Evolutionary conservation across 1,140 invertebrate genomes (phyloP).

Genomic region (Pogonomyrmex californicus): DNA sequence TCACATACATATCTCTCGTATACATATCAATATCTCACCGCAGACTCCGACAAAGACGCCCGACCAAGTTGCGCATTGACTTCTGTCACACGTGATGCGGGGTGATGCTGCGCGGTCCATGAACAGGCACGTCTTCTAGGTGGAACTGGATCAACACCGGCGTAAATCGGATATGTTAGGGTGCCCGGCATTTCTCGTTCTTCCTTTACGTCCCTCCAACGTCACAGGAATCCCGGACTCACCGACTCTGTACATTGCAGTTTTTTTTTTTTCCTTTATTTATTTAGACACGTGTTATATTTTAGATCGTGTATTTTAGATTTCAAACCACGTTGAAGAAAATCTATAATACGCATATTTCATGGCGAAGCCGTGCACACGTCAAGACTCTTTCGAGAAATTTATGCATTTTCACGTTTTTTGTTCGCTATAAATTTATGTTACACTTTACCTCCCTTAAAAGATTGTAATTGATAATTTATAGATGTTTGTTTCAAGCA

Average conservation of each 20-base stretch:
- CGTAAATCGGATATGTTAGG: constrained; percentile 85
- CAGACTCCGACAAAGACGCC: constrained; percentile 79
- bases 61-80: constrained; percentile 74
- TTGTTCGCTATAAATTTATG: background rate
- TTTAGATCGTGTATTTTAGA: background rate
- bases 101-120: constrained; percentile 77
- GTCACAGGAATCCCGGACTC: background rate
- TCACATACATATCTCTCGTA: background rate
- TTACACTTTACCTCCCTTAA: background rate
- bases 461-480: background rate
- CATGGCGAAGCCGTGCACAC: background rate
- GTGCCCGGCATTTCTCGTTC: constrained; percentile 83
- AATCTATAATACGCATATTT: background rate
- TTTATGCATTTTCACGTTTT: background rate
- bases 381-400: background rate
- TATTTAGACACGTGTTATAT: background rate
- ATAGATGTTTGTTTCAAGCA: background rate
- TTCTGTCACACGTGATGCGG: constrained; percentile 66
- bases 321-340: background rate
- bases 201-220: constrained; percentile 5
- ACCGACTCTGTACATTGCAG: constrained; percentile 42
- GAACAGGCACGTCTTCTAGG: constrained; percentile 82
- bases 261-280: background rate
- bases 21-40: constrained; percentile 70
- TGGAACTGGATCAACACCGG: constrained; percentile 80